These are phyloP conservation scores for Ornithorhynchus anatinus DNA, from an alignment of 2,113 vertebrate genomes.

Conservation along the genomic window DNA sequence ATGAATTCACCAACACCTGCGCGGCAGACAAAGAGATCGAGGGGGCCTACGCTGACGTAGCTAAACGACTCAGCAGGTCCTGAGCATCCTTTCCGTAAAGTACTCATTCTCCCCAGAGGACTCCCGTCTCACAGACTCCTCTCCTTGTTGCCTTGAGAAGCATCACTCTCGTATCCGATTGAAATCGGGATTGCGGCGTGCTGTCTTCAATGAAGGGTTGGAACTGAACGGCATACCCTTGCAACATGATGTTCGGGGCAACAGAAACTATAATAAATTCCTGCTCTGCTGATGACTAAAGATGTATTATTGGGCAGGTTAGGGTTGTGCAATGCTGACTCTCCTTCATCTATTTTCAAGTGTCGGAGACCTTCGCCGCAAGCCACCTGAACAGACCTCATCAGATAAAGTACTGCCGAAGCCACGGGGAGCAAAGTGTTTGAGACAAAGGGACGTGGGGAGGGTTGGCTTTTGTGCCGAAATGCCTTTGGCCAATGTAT, in stretches of 20 bases:
- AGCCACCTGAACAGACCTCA: neutral
- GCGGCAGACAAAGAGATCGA: constrained; percentile 91
- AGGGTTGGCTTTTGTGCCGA: neutral
- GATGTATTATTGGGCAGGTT: constrained; percentile 7
- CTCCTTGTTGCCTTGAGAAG: constrained; percentile 54
- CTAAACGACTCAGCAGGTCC: constrained; percentile 85
- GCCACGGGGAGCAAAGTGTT: neutral
- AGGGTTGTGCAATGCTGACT: neutral
- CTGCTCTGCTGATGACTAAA: constrained; percentile 36
- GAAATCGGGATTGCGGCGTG: constrained; percentile 30
- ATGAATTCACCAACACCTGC: constrained; percentile 97
- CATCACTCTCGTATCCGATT: constrained; percentile 5
- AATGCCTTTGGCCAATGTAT: neutral
- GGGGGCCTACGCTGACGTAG: constrained; percentile 89
- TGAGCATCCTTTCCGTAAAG: constrained; percentile 50
- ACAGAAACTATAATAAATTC: neutral
- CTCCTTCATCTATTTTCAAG: neutral
- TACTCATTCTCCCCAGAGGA: constrained; percentile 18
- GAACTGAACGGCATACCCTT: neutral
- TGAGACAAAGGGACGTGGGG: neutral
- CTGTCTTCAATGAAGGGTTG: neutral
- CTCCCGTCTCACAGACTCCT: constrained; percentile 41
- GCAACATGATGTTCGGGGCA: neutral
- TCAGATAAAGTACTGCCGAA: neutral
- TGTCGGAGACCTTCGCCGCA: neutral